Percentiles rank a stretch among this genome's conserved stretches.
phyloP scores from a whole-genome alignment of 2,797 vertebrate genomes.

The Tokudaia tokunoshimensis region DNA sequence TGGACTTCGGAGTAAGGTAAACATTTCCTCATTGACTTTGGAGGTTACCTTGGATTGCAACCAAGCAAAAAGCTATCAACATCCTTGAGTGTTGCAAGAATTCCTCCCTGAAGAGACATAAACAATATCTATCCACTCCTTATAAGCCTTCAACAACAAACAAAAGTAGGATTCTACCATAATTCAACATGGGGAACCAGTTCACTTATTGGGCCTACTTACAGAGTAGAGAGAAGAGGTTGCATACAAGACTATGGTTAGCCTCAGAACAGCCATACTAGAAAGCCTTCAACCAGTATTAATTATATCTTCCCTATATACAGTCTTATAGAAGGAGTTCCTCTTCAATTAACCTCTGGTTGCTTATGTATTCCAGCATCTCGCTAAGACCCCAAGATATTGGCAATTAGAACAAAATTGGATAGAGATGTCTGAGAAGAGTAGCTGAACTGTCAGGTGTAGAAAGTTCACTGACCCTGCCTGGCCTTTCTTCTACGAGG shows the following conservation, averaged over 20 bases:
- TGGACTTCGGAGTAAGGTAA: conserved; percentile 59
- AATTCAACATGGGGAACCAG: neutral
- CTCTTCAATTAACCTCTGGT: neutral
- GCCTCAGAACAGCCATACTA: neutral
- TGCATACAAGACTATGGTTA: neutral
- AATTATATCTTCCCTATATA: neutral
- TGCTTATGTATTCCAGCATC: neutral
- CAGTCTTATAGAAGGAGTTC: neutral
- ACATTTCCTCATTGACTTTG: conserved; percentile 44
- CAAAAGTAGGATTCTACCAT: neutral
- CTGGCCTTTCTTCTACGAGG: neutral
- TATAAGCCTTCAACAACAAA: neutral
- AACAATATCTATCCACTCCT: neutral
- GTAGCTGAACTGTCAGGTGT: neutral
- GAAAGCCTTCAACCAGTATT: neutral
- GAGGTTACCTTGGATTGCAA: conserved; percentile 69
- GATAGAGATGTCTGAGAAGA: neutral
- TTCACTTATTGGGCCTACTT: neutral
- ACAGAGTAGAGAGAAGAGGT: neutral
- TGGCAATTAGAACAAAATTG: neutral
- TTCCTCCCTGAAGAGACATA: neutral
- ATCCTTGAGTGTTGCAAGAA: neutral
- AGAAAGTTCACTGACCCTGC: neutral
- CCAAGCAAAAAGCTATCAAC: conserved; percentile 59
- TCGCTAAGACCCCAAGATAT: neutral